Conservation (phyloP, 2,888 invertebrate species). For the Euplexia lucipara region DNA sequence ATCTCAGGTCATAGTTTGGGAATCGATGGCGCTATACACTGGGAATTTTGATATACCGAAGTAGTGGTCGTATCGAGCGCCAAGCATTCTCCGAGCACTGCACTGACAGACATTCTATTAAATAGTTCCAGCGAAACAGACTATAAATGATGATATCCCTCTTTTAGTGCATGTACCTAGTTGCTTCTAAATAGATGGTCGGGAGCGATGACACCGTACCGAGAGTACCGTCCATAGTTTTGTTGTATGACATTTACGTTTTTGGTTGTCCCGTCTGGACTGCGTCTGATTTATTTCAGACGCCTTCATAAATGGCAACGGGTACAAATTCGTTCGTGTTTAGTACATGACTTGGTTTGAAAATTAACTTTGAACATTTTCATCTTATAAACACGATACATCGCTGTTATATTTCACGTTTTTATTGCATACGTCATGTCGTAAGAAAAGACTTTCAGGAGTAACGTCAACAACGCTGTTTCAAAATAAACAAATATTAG, state of each 20-base stretch:
- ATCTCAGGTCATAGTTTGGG: no score
- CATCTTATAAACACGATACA: conserved; percentile 19
- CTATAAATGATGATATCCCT: conserved; percentile 61
- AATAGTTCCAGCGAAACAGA: conserved; percentile 51
- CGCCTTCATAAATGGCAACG: conserved; percentile 66
- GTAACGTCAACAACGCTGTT: conserved; percentile 23
- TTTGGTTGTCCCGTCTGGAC: conserved; percentile 81
- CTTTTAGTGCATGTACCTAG: conserved; percentile 60
- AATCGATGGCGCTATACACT: conserved; percentile 27
- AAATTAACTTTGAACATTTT: conserved; percentile 37
- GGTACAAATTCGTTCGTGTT: conserved; percentile 52
- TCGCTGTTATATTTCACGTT: conserved; percentile 24
- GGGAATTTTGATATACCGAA: conserved; percentile 24
- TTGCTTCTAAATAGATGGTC: conserved; percentile 66
- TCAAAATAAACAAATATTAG: conserved; percentile 47
- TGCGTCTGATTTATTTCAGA: conserved; percentile 81
- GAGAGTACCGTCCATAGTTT: conserved; percentile 73
- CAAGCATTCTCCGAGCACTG: conserved; percentile 45
- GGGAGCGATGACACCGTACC: conserved; percentile 78
- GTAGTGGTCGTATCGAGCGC: conserved; percentile 26
- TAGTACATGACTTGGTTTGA: conserved; percentile 38
- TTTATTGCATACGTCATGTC: conserved; percentile 20
- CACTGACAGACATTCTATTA: conserved; percentile 50
- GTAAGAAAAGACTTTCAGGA: conserved; percentile 21
- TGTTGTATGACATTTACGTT: conserved; percentile 87